These are phyloP conservation scores for Drosophila mulleri DNA, from an alignment of 2,888 invertebrate genomes.

Conservation along the genomic window DNA sequence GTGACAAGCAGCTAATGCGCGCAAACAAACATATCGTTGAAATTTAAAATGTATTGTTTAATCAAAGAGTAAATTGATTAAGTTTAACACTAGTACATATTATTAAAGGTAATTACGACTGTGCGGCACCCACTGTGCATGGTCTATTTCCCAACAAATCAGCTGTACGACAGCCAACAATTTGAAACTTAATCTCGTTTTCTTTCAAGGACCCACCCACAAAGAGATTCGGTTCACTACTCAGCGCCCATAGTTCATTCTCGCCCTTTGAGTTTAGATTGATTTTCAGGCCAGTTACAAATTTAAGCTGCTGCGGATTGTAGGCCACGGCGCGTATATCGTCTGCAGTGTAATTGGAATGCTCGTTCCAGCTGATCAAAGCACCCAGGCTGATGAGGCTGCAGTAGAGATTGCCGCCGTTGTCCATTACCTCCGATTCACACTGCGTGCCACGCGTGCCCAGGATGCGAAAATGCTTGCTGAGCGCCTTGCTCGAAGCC, in stretches of 20 bases:
- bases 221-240: slow-evolving; percentile 79
- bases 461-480: slow-evolving; percentile 86
- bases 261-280: slow-evolving; percentile 86
- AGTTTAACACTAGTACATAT: slow-evolving; percentile 12
- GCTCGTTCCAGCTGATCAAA: slow-evolving; percentile 91
- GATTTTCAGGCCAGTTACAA: slow-evolving; percentile 90
- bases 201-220: slow-evolving; percentile 60
- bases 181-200: slow-evolving; percentile 89
- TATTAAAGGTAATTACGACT: slow-evolving; percentile 8
- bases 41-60: slow-evolving; percentile 15
- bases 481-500: slow-evolving; percentile 82
- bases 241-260: slow-evolving; percentile 89
- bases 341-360: slow-evolving; percentile 87
- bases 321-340: slow-evolving; percentile 86
- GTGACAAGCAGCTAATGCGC: slow-evolving; percentile 25
- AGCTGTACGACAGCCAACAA: slow-evolving; percentile 86
- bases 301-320: slow-evolving; percentile 89
- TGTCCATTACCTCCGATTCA: slow-evolving; percentile 90
- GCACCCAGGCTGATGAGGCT: slow-evolving; percentile 89
- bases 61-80: slow-evolving; percentile 3
- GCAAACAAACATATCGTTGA: slow-evolving; percentile 5
- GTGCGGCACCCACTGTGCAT: slow-evolving; percentile 72
- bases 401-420: slow-evolving; percentile 89
- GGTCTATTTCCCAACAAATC: slow-evolving; percentile 76
- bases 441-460: slow-evolving; percentile 88